Base-by-base conservation (phyloP, 1,140 invertebrate genomes). In the Drosophila santomea region DNA sequence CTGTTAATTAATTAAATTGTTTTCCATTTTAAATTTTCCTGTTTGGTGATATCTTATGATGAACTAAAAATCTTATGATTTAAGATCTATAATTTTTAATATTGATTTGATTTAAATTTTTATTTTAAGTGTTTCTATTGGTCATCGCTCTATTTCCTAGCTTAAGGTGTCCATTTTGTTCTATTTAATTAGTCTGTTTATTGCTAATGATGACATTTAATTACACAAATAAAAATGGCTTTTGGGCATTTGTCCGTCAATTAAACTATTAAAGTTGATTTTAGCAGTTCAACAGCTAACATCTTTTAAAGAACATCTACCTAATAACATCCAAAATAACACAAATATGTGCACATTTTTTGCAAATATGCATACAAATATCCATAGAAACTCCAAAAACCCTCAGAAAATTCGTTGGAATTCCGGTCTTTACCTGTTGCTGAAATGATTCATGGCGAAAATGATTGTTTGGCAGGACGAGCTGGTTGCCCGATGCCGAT, bases 401-500 rank as follows among this genome's bases (percentile, higher is more conserved):
- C 14, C 15, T n/a, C 11, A 4, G 4, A 10, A 23, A 59, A 14
- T 63, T 61, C 39, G 11, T 11, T 36, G 57, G 61, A 61, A 64
- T 45, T 47, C n/a, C 5, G 20, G 41, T 63, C 68, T 68, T 91
- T 91, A 91, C 90, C 90, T 91, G 90, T 86, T 91, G 90, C 77
- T 84, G 61, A 54, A 89, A 60, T 63, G 90, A 91, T 66, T 91
- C 90, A 89, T 91, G 83, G 11, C 90, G 90, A 91, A 85, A 91
- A 73, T 91, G 90, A 82, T 91, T 91, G 73, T 91, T 91, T 54
- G 90, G 86, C 78, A 91, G 84, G 75, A 82, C 80, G 77, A 89
- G 86, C 77, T 91, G 90, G 81, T 91, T 91, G 81, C 80, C 78
- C 41, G 78, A 71, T 52, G 74, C 66, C 52, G 77, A 59, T 55